These are phyloP conservation scores for Drosophila ustulata DNA, from an alignment of 2,888 invertebrate species.

Conservation along the genomic window DNA sequence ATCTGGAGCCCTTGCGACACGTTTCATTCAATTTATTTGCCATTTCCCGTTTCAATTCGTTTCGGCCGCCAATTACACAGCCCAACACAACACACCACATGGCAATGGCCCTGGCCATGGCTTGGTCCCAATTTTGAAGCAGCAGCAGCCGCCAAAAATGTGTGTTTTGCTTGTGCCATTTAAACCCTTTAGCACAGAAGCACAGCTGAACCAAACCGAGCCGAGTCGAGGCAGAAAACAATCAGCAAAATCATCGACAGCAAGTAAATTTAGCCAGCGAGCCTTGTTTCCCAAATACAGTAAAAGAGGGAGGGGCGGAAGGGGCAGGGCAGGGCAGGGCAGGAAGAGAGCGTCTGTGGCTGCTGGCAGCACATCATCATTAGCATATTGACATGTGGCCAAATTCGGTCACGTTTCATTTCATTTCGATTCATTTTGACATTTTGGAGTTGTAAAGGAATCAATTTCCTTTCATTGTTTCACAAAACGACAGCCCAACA, in stretches of 20 bases:
- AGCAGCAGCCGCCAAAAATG: slow-evolving; percentile 8
- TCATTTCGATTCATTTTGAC: slow-evolving; percentile 68
- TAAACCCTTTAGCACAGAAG: slow-evolving; percentile 39
- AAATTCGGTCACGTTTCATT: slow-evolving; percentile 78
- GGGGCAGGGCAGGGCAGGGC: neutral
- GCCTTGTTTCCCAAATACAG: neutral
- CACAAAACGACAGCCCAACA: slow-evolving; percentile 5
- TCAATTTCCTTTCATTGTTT: slow-evolving; percentile 65
- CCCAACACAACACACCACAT: neutral
- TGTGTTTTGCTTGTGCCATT: slow-evolving; percentile 9
- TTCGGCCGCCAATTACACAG: slow-evolving; percentile 75
- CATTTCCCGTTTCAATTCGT: slow-evolving; percentile 80
- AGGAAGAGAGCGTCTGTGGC: slow-evolving; percentile 14
- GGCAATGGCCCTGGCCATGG: neutral
- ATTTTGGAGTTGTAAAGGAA: slow-evolving; percentile 53
- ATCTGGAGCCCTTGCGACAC: slow-evolving; percentile 45
- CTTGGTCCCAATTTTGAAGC: neutral
- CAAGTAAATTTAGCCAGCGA: neutral
- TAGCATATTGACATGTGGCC: slow-evolving; percentile 80
- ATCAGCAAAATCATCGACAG: slow-evolving; percentile 38
- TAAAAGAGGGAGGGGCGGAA: neutral
- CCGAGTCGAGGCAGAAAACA: slow-evolving; percentile 31
- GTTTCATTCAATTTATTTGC: slow-evolving; percentile 78
- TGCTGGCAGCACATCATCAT: slow-evolving; percentile 57
- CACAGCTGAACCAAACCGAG: too few species aligned